Percentiles rank a stretch among this genome's conserved stretches.
Conservation (phyloP, 2,113 vertebrate species). For the Petrocephalus zakoni region DNA sequence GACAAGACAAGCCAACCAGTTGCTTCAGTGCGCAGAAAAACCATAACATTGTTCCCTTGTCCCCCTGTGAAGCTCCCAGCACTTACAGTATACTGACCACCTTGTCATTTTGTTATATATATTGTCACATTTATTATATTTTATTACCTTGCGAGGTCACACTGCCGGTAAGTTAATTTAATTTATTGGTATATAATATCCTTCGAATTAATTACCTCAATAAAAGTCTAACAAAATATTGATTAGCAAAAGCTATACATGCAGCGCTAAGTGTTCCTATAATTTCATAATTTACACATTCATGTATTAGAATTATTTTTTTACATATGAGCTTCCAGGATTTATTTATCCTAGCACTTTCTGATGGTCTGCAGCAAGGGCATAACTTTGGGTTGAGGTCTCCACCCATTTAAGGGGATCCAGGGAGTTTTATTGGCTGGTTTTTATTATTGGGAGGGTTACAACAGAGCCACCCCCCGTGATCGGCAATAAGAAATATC, state of each 20-base stretch:
- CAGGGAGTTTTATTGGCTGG: too few species aligned
- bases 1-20: conserved; percentile 39
- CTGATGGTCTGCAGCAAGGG: background rate
- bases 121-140: background rate
- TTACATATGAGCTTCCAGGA: background rate
- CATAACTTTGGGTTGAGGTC: too few species aligned
- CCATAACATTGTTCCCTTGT: conserved; percentile 37
- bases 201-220: background rate
- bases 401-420: too few species aligned
- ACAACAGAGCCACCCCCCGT: too few species aligned
- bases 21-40: conserved; percentile 44
- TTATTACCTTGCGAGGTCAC: background rate
- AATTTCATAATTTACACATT: background rate
- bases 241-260: background rate
- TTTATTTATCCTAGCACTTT: background rate
- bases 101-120: background rate
- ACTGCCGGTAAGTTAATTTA: background rate
- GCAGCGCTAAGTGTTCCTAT: background rate
- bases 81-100: background rate
- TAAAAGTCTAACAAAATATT: background rate
- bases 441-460: too few species aligned
- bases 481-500: background rate
- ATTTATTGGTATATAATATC: background rate
- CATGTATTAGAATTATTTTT: background rate
- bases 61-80: conserved; percentile 14